phyloP scores from a whole-genome alignment of 2,888 invertebrate genomes.

The Zele albiditarsus region DNA sequence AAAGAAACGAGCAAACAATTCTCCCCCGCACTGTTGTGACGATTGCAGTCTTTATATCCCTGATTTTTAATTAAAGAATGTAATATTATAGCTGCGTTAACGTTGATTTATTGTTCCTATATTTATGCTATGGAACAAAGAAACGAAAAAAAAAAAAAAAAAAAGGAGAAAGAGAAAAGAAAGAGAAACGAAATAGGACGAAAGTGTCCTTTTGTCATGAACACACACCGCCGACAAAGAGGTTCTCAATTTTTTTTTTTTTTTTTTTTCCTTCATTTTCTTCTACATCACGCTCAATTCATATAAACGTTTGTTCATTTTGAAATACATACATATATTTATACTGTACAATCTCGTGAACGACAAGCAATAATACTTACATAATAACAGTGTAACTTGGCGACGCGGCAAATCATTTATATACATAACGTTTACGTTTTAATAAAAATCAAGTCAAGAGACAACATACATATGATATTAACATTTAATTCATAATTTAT shows the following conservation, averaged over 20 bases:
- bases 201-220: conserved; percentile 48
- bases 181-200: conserved; percentile 43
- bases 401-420: neutral
- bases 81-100: conserved; percentile 61
- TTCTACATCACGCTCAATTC: neutral
- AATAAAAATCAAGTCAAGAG: neutral
- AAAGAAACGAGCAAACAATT: conserved; percentile 22
- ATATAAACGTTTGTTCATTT: conserved; percentile 1
- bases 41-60: conserved; percentile 58
- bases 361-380: conserved; percentile 1
- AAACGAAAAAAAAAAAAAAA: conserved; percentile 1
- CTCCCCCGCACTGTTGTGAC: conserved; percentile 52
- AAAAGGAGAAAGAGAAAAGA: neutral
- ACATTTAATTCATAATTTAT: neutral
- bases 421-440: neutral
- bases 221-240: conserved; percentile 48
- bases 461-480: neutral
- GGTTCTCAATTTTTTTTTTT: conserved; percentile 49
- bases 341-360: neutral
- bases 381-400: neutral
- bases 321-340: neutral
- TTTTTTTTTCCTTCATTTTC: neutral
- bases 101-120: conserved; percentile 60
- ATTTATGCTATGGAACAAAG: conserved; percentile 46
- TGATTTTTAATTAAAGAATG: conserved; percentile 66